Percentiles rank a stretch among this genome's conserved stretches.
These are phyloP conservation scores for Mus spicilegus DNA, from an alignment of 2,113 vertebrate genomes.

Conservation along the genomic window DNA sequence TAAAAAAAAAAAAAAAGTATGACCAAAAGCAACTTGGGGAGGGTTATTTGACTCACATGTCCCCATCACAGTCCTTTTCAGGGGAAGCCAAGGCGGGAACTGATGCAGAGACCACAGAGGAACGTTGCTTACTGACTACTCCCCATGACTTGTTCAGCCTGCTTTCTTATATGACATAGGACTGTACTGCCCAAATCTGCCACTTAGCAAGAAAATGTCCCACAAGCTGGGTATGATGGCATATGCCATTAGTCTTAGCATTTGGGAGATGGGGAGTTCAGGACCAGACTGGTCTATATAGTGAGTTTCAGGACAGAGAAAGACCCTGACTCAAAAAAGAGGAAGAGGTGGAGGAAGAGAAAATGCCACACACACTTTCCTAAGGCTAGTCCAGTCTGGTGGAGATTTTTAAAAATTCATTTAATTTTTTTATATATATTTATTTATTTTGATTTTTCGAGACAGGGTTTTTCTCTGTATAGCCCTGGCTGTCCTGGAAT, in stretches of 20 bases:
- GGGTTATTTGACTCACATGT: background rate
- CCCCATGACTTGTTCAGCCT: background rate
- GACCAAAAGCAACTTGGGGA: background rate
- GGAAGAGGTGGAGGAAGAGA: too few species aligned
- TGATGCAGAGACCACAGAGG: background rate
- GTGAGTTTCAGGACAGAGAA: background rate
- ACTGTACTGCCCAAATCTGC: background rate
- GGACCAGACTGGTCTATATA: background rate
- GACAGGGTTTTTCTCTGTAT: too few species aligned
- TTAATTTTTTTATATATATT: background rate
- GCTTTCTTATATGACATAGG: background rate
- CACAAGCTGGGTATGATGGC: background rate
- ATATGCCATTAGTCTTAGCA: background rate
- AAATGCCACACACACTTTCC: background rate
- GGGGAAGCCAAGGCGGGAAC: background rate
- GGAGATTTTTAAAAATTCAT: background rate
- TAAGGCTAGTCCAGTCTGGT: background rate
- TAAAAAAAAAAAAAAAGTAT: background rate
- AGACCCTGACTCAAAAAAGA: background rate
- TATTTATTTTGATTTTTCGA: too few species aligned
- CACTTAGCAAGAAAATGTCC: background rate
- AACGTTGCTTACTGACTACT: background rate
- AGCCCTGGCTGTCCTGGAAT: too few species aligned
- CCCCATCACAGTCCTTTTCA: background rate
- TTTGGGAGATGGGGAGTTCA: background rate